These are phyloP conservation scores for Drosophila sturtevanti DNA, from an alignment of 1,140 invertebrate species.

Conservation along the genomic window DNA sequence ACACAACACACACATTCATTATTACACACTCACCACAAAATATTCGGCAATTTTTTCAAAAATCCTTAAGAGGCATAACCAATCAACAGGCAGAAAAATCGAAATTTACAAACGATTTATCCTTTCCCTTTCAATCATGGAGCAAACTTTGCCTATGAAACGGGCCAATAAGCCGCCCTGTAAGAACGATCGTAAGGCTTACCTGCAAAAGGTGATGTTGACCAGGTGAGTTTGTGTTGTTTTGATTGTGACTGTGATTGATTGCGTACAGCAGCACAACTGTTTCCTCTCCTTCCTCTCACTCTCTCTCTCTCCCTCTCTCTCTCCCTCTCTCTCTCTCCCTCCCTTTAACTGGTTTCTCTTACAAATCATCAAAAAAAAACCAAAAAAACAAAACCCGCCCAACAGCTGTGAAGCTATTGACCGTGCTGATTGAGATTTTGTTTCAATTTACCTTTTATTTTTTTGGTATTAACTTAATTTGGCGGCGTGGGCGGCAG, in stretches of 20 bases:
- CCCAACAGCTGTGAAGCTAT: slow-evolving; percentile 74
- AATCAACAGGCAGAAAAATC: too few relatives aligned
- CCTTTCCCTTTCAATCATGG: slow-evolving; percentile 52
- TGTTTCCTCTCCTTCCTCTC: slow-evolving; percentile 11
- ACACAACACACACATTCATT: neutral
- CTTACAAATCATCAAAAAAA: slow-evolving; percentile 20
- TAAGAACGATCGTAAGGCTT: slow-evolving; percentile 82
- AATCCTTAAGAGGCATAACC: too few relatives aligned
- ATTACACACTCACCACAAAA: neutral
- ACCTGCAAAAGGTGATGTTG: slow-evolving; percentile 77
- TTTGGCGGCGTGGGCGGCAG: slow-evolving; percentile 41
- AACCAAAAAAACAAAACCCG: slow-evolving; percentile 44
- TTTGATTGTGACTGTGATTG: slow-evolving; percentile 47
- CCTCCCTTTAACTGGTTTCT: slow-evolving; percentile 61
- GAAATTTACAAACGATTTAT: slow-evolving; percentile 15
- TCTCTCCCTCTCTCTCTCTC: slow-evolving; percentile 1
- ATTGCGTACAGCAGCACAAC: slow-evolving; percentile 57
- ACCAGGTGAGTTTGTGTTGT: slow-evolving; percentile 71
- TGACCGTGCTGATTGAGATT: slow-evolving; percentile 66
- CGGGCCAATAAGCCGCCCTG: slow-evolving; percentile 75
- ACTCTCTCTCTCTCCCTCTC: slow-evolving; percentile 20
- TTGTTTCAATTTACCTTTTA: slow-evolving; percentile 10
- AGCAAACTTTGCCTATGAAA: slow-evolving; percentile 71
- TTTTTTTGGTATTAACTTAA: slow-evolving; percentile 19
- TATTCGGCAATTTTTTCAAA: slow-evolving; percentile 43